A percentile compares a stretch with the other conserved stretches of the same genome.
Conservation (phyloP, 2,888 invertebrate genomes). For the Craniophora ligustri region DNA sequence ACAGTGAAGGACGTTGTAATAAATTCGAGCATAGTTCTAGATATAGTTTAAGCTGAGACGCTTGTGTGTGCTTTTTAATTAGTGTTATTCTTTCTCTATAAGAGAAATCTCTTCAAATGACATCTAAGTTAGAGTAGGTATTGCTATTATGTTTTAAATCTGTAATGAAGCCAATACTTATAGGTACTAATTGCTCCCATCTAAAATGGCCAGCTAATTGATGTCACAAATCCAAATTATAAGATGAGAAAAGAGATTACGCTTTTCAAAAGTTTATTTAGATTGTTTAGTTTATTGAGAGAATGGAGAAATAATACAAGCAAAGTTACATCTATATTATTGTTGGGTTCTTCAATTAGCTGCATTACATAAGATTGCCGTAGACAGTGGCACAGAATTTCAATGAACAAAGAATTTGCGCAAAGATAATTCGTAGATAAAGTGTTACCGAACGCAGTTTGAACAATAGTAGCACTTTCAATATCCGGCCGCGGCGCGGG, state of each 20-base stretch:
- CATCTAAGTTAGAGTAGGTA: background rate
- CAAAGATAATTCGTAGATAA: slow-evolving; percentile 45
- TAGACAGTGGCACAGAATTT: slow-evolving; percentile 52
- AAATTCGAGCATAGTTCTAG: too few relatives aligned
- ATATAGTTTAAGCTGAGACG: too few relatives aligned
- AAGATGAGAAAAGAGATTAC: too few relatives aligned
- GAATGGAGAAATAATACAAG: slow-evolving; percentile 26
- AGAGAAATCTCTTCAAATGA: too few relatives aligned
- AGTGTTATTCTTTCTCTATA: too few relatives aligned
- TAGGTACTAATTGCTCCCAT: too few relatives aligned
- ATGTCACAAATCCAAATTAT: too few relatives aligned
- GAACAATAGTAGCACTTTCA: slow-evolving; percentile 49
- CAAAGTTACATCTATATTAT: slow-evolving; percentile 23
- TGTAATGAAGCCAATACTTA: too few relatives aligned
- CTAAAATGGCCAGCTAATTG: too few relatives aligned
- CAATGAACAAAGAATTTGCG: slow-evolving; percentile 31
- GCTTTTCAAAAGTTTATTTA: background rate
- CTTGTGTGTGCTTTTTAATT: too few relatives aligned
- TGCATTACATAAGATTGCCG: slow-evolving; percentile 29
- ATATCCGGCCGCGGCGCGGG: slow-evolving; percentile 45
- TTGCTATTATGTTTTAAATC: slow-evolving; percentile 15
- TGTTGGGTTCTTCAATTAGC: slow-evolving; percentile 48
- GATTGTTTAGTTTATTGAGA: background rate
- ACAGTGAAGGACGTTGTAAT: too few relatives aligned
- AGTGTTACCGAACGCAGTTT: slow-evolving; percentile 43